Evolutionary conservation across 2,888 invertebrate genomes (phyloP).

Genomic region (Chouioia cunea): DNA sequence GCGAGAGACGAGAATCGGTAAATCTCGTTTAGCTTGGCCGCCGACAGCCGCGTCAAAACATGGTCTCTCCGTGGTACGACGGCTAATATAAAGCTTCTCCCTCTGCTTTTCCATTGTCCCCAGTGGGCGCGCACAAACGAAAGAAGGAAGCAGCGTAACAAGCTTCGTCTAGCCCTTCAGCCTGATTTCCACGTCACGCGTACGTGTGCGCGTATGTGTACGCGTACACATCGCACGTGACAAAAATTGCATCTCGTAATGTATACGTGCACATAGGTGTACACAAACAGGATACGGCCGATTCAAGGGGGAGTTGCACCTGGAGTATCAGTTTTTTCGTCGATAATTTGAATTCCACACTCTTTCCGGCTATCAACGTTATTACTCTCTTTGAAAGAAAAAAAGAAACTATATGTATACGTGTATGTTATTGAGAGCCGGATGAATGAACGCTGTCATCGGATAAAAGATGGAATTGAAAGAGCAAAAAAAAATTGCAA

Average conservation of each 20-base stretch:
- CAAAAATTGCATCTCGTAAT: slow-evolving; percentile 45
- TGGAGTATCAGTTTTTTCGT: too few species aligned
- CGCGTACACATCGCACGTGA: neutral
- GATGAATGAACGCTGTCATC: too few species aligned
- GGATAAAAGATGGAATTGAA: slow-evolving; percentile 15
- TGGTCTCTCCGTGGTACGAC: slow-evolving; percentile 20
- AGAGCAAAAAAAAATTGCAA: slow-evolving; percentile 12
- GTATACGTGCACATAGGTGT: neutral
- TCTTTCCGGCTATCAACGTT: too few species aligned
- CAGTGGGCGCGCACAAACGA: slow-evolving; percentile 14
- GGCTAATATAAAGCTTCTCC: slow-evolving; percentile 27
- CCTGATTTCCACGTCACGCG: slow-evolving; percentile 30
- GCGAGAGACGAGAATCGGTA: slow-evolving; percentile 19
- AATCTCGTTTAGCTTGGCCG: slow-evolving; percentile 21
- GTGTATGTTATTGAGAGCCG: too few species aligned
- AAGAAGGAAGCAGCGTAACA: slow-evolving; percentile 30
- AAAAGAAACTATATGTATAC: too few species aligned
- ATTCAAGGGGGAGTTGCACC: too few species aligned
- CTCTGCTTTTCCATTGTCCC: neutral
- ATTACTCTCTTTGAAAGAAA: too few species aligned
- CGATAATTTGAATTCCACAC: too few species aligned
- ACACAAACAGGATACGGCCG: slow-evolving; percentile 32
- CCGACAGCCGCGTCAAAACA: slow-evolving; percentile 29
- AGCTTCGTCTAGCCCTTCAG: slow-evolving; percentile 30
- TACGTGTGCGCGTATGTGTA: too few species aligned